phyloP scores from a whole-genome alignment of 2,797 vertebrate genomes.

The Pipistrellus nathusii region DNA sequence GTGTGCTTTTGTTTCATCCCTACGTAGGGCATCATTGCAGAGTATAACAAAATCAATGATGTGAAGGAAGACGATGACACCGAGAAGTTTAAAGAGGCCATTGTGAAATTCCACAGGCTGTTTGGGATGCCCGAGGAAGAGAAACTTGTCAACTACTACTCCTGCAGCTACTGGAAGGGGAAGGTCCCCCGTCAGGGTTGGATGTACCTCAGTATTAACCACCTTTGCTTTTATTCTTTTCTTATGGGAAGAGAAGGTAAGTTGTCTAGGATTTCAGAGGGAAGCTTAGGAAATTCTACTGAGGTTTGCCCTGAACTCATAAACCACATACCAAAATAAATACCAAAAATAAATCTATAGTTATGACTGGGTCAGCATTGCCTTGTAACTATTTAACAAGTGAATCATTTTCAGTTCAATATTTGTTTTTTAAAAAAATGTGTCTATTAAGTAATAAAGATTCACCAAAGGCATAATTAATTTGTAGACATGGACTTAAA shows the following conservation, averaged over 20 bases:
- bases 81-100: constrained; percentile 98
- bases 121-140: constrained; percentile 99
- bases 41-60: constrained; percentile 97
- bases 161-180: constrained; percentile 99
- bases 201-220: constrained; percentile 99
- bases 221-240: constrained; percentile 98
- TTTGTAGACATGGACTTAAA: background rate
- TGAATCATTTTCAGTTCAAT: background rate
- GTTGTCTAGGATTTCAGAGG: constrained; percentile 29
- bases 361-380: background rate
- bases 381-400: background rate
- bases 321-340: background rate
- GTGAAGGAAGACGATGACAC: constrained; percentile 97
- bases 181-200: constrained; percentile 98
- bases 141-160: constrained; percentile 98
- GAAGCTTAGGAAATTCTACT: background rate
- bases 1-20: background rate
- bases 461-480: background rate
- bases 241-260: constrained; percentile 97
- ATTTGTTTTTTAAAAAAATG: background rate
- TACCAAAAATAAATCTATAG: background rate
- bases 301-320: background rate
- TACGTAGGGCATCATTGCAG: constrained; percentile 96
- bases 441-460: background rate
- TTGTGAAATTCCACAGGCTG: constrained; percentile 95